Base-by-base conservation (phyloP, 2,888 invertebrate genomes). In the Scaptodrosophila latifasciaeformis region DNA sequence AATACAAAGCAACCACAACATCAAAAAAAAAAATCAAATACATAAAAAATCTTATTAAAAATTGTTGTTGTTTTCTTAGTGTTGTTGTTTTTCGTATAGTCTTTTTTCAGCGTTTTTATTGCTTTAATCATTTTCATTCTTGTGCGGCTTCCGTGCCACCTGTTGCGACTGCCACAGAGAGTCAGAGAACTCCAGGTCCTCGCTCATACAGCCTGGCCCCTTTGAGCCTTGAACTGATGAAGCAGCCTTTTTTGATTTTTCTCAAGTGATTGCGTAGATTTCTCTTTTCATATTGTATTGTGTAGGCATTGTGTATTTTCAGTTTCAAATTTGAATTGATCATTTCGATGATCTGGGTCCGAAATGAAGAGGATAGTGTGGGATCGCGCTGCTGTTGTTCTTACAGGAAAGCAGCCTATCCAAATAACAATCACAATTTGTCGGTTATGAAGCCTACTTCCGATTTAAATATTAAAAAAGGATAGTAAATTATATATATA, bases 81-180 rank as follows among this genome's bases (percentile, higher is more conserved):
- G 48, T 62, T 54, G 62, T 58, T n/a, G 58, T 62, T 66, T 72
- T 69, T 43, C 43, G 19, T 59, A 54, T 34, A 13, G 13, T 9
- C 27, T 48, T 44, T 52, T 53, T 55, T 59, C 42, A 54, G 59
- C 56, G 43, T 60, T 65, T 59, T 57, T 69, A 70, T 72, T 75
- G 65, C 67, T 72, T 82, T 82, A 80, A 72, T 81, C 69, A 81
- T 74, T 70, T 80, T 70, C 74, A 80, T 80, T 70, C n/a, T 82
- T 83, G 72, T 84, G 80, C 74, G 82, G 82, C 82, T 82, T 84
- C 82, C 82, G 84, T 78, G 80, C 83, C 82, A 82, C 82, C 82
- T 82, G 82, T 82, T 82, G 75, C 71, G 62, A 18, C 45, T 62
- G 27, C 48, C 54, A 47, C 53, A 51, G 49, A 10, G 27, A 30